These are phyloP conservation scores for Toxotes lorentzi DNA, from an alignment of 2,797 vertebrate genomes.

Conservation along the genomic window DNA sequence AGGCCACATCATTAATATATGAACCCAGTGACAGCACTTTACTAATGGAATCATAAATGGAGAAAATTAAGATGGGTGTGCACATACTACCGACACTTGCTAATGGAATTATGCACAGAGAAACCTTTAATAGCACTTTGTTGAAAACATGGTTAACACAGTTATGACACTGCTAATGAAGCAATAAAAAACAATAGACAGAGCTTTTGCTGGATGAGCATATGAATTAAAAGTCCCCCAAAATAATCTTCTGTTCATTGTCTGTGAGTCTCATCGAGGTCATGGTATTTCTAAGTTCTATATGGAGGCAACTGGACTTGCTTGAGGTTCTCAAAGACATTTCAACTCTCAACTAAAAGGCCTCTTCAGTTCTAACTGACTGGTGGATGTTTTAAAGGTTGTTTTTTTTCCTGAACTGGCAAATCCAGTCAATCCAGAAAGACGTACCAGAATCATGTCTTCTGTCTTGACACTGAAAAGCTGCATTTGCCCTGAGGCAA, in stretches of 20 bases:
- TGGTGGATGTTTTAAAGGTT: too few relatives aligned
- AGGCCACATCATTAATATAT: slow-evolving; percentile 76
- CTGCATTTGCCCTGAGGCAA: slow-evolving; percentile 29
- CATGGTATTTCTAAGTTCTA: too few relatives aligned
- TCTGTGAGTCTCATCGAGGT: too few relatives aligned
- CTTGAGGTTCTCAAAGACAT: too few relatives aligned
- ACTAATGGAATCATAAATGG: slow-evolving; percentile 42
- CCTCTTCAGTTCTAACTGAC: too few relatives aligned
- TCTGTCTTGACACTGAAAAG: slow-evolving; percentile 9
- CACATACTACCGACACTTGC: slow-evolving; percentile 5
- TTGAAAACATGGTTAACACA: background rate
- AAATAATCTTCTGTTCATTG: background rate
- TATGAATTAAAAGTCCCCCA: slow-evolving; percentile 4
- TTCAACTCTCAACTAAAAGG: too few relatives aligned
- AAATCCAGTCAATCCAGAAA: slow-evolving; percentile 13
- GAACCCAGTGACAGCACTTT: slow-evolving; percentile 38
- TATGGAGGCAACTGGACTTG: too few relatives aligned
- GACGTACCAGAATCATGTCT: background rate
- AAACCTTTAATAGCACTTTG: background rate
- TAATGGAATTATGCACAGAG: slow-evolving; percentile 12
- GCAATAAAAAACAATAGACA: background rate
- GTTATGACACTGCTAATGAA: slow-evolving; percentile 9
- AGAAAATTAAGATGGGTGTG: slow-evolving; percentile 34
- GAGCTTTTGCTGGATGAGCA: background rate
- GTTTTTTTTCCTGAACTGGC: background rate